These are phyloP conservation scores for Acromyrmex heyeri DNA, from an alignment of 1,140 invertebrate genomes.

Conservation along the genomic window DNA sequence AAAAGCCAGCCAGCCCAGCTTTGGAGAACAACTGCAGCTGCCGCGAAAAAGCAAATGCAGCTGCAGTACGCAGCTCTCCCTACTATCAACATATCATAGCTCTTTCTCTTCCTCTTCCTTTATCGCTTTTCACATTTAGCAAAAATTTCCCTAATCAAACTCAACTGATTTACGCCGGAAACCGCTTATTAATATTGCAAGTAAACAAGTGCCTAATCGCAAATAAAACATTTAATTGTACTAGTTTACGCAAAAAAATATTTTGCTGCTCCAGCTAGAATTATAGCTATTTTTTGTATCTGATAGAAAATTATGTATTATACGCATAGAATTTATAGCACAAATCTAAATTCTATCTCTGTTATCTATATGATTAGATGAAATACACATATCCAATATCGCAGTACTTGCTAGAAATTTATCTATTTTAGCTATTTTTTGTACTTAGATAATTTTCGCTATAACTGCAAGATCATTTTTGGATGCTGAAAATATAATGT, in stretches of 20 bases:
- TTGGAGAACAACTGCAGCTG: slow-evolving; percentile 56
- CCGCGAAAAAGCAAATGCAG: slow-evolving; percentile 42
- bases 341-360: too few species aligned
- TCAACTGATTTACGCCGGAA: background rate
- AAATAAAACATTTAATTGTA: background rate
- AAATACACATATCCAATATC: too few species aligned
- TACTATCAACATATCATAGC: background rate
- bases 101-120: slow-evolving; percentile 2
- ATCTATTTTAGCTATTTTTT: too few species aligned
- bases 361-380: too few species aligned
- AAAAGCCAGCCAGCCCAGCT: slow-evolving; percentile 40
- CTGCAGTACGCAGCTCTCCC: slow-evolving; percentile 2
- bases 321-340: too few species aligned
- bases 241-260: background rate
- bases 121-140: background rate
- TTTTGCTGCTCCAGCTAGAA: too few species aligned
- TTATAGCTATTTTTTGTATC: too few species aligned
- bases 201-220: background rate
- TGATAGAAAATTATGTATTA: too few species aligned
- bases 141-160: slow-evolving; percentile 22
- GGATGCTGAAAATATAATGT: too few species aligned
- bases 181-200: background rate
- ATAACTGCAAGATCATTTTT: too few species aligned
- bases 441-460: too few species aligned
- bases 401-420: too few species aligned